phyloP scores from a whole-genome alignment of 2,888 invertebrate species.

The Cremastinae sp. region DNA sequence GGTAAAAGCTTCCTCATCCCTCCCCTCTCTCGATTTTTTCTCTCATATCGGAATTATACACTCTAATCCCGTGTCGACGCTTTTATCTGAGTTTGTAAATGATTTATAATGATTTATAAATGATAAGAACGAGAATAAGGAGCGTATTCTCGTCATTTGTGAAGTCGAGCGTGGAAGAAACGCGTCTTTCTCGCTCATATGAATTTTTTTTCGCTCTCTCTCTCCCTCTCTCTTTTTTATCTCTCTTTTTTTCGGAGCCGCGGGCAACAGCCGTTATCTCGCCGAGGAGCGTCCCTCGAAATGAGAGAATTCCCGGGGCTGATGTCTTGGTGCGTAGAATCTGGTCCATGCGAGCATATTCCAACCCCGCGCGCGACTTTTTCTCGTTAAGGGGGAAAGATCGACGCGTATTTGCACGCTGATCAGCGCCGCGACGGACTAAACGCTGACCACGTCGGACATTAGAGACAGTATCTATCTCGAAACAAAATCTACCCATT shows the following conservation, averaged over 20 bases:
- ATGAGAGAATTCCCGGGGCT: conserved; percentile 69
- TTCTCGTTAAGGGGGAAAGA: conserved; percentile 23
- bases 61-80: too few relatives aligned
- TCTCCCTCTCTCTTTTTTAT: conserved; percentile 52
- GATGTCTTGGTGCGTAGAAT: conserved; percentile 63
- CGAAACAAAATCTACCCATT: conserved; percentile 54
- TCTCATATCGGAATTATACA: too few relatives aligned
- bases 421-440: conserved; percentile 49
- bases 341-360: conserved; percentile 35
- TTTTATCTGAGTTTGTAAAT: too few relatives aligned
- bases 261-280: conserved; percentile 74
- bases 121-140: too few relatives aligned
- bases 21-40: too few relatives aligned
- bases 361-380: conserved; percentile 46
- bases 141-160: too few relatives aligned
- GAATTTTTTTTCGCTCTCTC: conserved; percentile 45
- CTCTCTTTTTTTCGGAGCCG: conserved; percentile 62
- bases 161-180: too few relatives aligned
- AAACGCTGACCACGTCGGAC: conserved; percentile 54
- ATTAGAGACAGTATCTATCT: conserved; percentile 69
- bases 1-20: too few relatives aligned
- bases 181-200: too few relatives aligned
- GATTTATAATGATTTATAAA: too few relatives aligned
- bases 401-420: conserved; percentile 48
- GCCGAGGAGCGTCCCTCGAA: conserved; percentile 65